A percentile compares a stretch with the other conserved stretches of the same genome.
Evolutionary conservation across 2,888 invertebrate genomes (phyloP).

Genomic region (Shargacucullia verbasci): DNA sequence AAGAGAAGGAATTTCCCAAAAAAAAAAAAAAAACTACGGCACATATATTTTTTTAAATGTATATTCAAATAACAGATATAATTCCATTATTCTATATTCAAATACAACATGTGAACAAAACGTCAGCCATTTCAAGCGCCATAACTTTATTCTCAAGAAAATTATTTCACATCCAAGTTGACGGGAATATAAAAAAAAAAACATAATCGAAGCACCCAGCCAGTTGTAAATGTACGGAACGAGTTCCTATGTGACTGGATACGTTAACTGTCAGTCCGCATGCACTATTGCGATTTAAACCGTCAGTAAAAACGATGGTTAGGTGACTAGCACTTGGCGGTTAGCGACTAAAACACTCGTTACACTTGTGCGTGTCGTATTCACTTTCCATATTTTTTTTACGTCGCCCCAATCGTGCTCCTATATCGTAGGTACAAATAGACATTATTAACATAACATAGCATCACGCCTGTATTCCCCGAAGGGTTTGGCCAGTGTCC

Average conservation of each 20-base stretch:
- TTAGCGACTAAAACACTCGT: not conserved
- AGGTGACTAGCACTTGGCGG: constrained; percentile 6
- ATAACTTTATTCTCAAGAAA: constrained; percentile 2
- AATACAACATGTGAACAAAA: not conserved
- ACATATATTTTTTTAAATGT: no score
- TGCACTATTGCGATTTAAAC: constrained; percentile 28
- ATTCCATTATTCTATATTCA: no score
- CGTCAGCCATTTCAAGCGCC: not conserved
- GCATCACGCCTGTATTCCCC: no score
- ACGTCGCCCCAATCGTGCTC: no score
- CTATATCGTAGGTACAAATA: no score
- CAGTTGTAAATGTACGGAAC: constrained; percentile 30
- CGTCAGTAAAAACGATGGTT: constrained; percentile 12
- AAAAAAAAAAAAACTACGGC: no score
- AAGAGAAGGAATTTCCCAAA: no score
- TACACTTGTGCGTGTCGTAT: not conserved
- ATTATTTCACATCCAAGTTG: not conserved
- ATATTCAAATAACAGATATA: no score
- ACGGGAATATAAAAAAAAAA: not conserved
- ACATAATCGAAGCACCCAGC: constrained; percentile 5
- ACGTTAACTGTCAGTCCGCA: constrained; percentile 28
- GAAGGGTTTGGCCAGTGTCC: no score
- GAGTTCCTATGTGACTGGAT: constrained; percentile 12
- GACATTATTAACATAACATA: no score
- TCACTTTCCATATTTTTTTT: no score